Conservation (phyloP, 2,888 invertebrate species). For the Drosophila pseudotakahashii region DNA sequence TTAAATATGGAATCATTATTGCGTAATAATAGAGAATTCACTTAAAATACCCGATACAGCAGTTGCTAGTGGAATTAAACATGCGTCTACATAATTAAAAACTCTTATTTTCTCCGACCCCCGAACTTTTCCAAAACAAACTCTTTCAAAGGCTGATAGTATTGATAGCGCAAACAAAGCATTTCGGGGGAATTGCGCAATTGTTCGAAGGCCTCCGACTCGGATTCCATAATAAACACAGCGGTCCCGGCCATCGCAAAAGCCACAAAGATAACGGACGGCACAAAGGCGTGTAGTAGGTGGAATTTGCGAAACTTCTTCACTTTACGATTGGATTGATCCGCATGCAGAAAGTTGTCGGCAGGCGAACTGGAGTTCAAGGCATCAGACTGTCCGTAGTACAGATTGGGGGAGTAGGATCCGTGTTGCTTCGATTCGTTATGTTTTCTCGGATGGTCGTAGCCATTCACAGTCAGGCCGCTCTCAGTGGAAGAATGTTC, state of each 20-base stretch:
- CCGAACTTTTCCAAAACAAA: constrained; percentile 78
- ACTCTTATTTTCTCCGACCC: constrained; percentile 55
- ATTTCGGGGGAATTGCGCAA: constrained; percentile 92
- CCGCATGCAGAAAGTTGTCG: constrained; percentile 49
- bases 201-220: constrained; percentile 89
- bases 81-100: constrained; percentile 13
- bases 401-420: constrained; percentile 68
- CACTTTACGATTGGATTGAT: constrained; percentile 76
- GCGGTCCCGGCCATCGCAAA: constrained; percentile 88
- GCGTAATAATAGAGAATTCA: constrained; percentile 33
- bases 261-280: constrained; percentile 91
- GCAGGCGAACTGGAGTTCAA: constrained; percentile 71
- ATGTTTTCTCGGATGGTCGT: constrained; percentile 63
- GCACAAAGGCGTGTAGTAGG: constrained; percentile 90
- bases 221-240: constrained; percentile 91
- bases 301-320: constrained; percentile 86
- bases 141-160: constrained; percentile 93
- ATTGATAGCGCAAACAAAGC: constrained; percentile 89
- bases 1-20: constrained; percentile 36
- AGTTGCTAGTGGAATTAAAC: constrained; percentile 15
- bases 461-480: constrained; percentile 85
- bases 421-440: constrained; percentile 68
- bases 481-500: constrained; percentile 93
- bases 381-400: constrained; percentile 70
- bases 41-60: constrained; percentile 27